Percentiles rank a stretch among this genome's conserved stretches.
These are phyloP conservation scores for Pectinophora gossypiella DNA, from an alignment of 1,140 invertebrate species.

Conservation along the genomic window DNA sequence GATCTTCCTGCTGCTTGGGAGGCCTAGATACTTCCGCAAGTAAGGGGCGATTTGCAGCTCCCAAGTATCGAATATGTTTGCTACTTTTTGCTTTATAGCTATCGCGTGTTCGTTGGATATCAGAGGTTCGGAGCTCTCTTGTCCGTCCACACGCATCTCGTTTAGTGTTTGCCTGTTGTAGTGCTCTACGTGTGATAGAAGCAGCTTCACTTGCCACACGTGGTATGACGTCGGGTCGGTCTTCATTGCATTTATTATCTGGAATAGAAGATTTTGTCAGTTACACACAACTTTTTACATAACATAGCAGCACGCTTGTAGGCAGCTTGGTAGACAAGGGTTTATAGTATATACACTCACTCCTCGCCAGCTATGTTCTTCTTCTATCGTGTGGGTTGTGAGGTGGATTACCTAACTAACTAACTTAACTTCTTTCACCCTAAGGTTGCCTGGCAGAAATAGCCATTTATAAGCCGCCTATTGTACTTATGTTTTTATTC, in stretches of 20 bases:
- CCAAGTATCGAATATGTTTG: conserved; percentile 75
- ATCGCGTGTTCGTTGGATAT: conserved; percentile 60
- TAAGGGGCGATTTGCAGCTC: conserved; percentile 68
- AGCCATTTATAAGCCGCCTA: too few species aligned
- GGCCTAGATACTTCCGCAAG: conserved; percentile 69
- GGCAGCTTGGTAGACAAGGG: too few species aligned
- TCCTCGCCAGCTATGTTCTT: too few species aligned
- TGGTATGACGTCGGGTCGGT: conserved; percentile 70
- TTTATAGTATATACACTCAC: too few species aligned
- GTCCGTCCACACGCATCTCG: conserved; percentile 44
- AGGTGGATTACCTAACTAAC: too few species aligned
- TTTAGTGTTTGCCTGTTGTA: conserved; percentile 26
- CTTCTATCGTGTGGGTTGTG: too few species aligned
- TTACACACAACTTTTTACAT: too few species aligned
- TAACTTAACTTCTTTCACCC: too few species aligned
- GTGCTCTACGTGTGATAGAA: conserved; percentile 71
- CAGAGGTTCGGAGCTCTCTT: conserved; percentile 40
- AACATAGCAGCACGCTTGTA: too few species aligned
- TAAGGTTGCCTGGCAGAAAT: too few species aligned
- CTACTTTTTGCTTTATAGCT: conserved; percentile 77
- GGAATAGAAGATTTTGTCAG: conserved; percentile 26
- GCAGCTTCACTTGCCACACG: conserved; percentile 81
- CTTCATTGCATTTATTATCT: conserved; percentile 71
- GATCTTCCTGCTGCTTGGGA: conserved; percentile 37
- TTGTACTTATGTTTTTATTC: too few species aligned